Evolutionary conservation across 1,140 invertebrate genomes (phyloP), one percentile per base, ranked within the genome.

Genomic region (Trialeurodes vaporariorum): DNA sequence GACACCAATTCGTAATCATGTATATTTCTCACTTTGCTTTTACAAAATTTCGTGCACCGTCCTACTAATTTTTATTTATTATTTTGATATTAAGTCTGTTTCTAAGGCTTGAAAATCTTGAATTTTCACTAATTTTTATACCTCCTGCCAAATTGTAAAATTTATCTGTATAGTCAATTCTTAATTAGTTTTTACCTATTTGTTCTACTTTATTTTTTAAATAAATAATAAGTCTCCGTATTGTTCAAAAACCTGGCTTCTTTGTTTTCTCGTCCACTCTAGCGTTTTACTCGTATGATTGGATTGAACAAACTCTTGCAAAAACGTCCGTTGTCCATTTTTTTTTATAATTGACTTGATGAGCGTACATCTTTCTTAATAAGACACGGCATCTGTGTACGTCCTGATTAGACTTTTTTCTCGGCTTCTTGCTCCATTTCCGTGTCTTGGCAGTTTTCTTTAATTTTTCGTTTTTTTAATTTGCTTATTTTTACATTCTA

Each of bases 171-270:
- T 49, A 49, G 34, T 49, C 34, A 59, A 59, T 66, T 22, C 65
- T 59, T 40, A 66, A 66, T 24, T 66, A 25, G 58, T 66, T 66
- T 59, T 49, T 49, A 49, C 34, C 34, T 49, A 49, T 17, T 49
- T 49, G 34, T 49, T 49, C 34, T 49, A 49, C 17, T 49, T 49
- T 49, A 49, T 49, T 49, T 49, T 49, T 49, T 49, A 49, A 66
- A 59, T 24, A 66, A 40, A 66, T 66, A 66, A 60, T 60, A 25
- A 23, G 23, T 66, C n/a, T 66, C 17, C 12, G n/a, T n/a, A 65
- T 58, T 24, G 26, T 65, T 58, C 11, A 23, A 21, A 40, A 64
- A 67, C n/a, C n/a, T n/a, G n/a, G n/a, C n/a, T n/a, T n/a, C n/a
- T n/a, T n/a, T n/a, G n/a, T n/a, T n/a, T n/a, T n/a, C n/a, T n/a